A percentile compares a stretch with the other conserved stretches of the same genome.
Conservation (phyloP, 2,888 invertebrate species). For the Automeris io region DNA sequence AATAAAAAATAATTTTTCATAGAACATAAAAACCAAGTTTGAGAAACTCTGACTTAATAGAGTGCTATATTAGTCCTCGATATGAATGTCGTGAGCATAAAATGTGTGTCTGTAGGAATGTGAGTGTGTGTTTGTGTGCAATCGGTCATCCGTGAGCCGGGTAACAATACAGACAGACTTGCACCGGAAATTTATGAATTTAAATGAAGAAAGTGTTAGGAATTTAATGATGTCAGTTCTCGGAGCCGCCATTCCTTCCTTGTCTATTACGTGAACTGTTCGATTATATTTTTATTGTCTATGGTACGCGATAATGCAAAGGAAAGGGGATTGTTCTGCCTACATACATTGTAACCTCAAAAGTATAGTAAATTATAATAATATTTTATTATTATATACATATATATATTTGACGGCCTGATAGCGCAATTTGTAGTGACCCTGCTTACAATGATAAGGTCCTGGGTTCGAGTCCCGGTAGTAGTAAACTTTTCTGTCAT, state of each 20-base stretch:
- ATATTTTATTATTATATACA: too few relatives aligned
- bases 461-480: too few relatives aligned
- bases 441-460: too few relatives aligned
- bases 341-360: too few relatives aligned
- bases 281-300: constrained; percentile 8
- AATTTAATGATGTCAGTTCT: constrained; percentile 68
- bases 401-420: too few relatives aligned
- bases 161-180: constrained; percentile 52
- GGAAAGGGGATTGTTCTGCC: too few relatives aligned
- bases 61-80: not conserved
- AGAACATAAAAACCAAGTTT: too few relatives aligned
- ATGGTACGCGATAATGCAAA: constrained; percentile 3
- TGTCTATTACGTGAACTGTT: constrained; percentile 5
- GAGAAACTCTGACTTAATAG: too few relatives aligned
- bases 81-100: constrained; percentile 6
- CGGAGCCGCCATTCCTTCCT: constrained; percentile 18
- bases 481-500: too few relatives aligned
- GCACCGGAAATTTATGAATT: constrained; percentile 77
- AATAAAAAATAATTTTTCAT: too few relatives aligned
- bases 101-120: constrained; percentile 42
- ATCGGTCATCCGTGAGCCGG: constrained; percentile 63
- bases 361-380: too few relatives aligned
- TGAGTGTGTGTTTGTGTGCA: constrained; percentile 51
- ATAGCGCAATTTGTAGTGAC: too few relatives aligned
- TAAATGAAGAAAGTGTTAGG: constrained; percentile 74